Evolutionary conservation across 2,888 invertebrate genomes (phyloP).

Genomic region (Phyllotreta cruciferae): DNA sequence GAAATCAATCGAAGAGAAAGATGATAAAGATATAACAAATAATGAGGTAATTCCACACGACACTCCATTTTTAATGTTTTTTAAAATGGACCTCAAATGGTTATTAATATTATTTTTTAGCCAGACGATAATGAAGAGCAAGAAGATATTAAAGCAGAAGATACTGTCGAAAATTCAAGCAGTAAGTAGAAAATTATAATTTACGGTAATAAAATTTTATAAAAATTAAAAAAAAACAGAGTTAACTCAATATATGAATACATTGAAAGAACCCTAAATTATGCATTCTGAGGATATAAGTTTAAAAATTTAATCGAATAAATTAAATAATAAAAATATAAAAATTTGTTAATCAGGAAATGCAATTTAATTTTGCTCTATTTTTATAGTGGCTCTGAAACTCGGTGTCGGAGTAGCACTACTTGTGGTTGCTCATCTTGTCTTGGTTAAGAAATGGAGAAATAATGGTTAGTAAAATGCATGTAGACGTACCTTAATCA

Average conservation of each 20-base stretch:
- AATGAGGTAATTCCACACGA: conserved; percentile 24
- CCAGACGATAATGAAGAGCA: conserved; percentile 41
- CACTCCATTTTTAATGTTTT: too few species aligned
- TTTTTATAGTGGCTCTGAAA: conserved; percentile 87
- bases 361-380: conserved; percentile 55
- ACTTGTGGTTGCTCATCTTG: conserved; percentile 84
- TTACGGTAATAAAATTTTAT: conserved; percentile 10
- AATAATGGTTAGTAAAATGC: conserved; percentile 70
- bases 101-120: conserved; percentile 10
- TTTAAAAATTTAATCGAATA: not conserved
- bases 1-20: conserved; percentile 30
- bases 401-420: conserved; percentile 85
- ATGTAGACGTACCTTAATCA: conserved; percentile 40
- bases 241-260: not conserved
- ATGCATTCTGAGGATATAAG: conserved; percentile 15
- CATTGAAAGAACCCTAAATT: conserved; percentile 3
- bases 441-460: conserved; percentile 79
- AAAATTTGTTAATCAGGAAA: conserved; percentile 59
- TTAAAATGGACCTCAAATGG: too few species aligned
- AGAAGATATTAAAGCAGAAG: conserved; percentile 30
- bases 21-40: conserved; percentile 39
- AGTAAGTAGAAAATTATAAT: conserved; percentile 45
- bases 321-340: not conserved
- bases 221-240: not conserved
- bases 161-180: conserved; percentile 52